Base-by-base conservation (phyloP, 1,140 invertebrate genomes). In the Ceratosolen solmsi region DNA sequence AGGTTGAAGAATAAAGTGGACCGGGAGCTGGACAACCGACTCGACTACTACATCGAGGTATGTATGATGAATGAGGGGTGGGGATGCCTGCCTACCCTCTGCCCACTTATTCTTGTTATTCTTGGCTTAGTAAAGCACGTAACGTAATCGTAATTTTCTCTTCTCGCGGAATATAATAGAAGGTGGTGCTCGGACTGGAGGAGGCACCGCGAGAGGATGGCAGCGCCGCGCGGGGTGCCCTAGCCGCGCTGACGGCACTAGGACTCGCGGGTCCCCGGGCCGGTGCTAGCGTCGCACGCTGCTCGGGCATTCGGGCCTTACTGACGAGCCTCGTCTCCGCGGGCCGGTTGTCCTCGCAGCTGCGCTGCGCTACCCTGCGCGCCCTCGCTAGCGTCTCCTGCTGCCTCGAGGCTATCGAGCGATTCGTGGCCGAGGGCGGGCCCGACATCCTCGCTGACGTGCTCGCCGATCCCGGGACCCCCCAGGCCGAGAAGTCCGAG, bases 381-480 rank as follows among this genome's bases (percentile, higher is more conserved):
- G 94, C 94, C 0, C 88, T 96, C 0, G 93, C 94, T 0, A 94
- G 94, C 17, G 91, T 95, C 0, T 95, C 94, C 80, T 94, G 93
- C 85, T 93, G 94, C 30, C 88, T 93, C 0, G 92, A 93, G 79
- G 93, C 94, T 2, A 94, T 96, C 49, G 89, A 92, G 9, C 92
- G 93, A 83, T 93, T 95, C 54, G 94, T 94, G 75, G 91, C 92
- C 90, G 93, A 93, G 46, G 93, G 93, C 30, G 95, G 95, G 5
- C 92, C 95, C 0, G 93, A 94, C 80, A 92, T 94, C 20, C 82
- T 96, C 2, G 89, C 92, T 0, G 94, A 95, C 74, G 88, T 95
- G 7, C 86, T 95, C 2, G 85, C 88, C 0, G 86, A 87, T 1
- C 82, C 85, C 7, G 73, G 84, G 0, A 82, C 87, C 0, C 86